phyloP scores from a whole-genome alignment of 92 coral and sea anemone genomes.

The Porites lobata region DNA sequence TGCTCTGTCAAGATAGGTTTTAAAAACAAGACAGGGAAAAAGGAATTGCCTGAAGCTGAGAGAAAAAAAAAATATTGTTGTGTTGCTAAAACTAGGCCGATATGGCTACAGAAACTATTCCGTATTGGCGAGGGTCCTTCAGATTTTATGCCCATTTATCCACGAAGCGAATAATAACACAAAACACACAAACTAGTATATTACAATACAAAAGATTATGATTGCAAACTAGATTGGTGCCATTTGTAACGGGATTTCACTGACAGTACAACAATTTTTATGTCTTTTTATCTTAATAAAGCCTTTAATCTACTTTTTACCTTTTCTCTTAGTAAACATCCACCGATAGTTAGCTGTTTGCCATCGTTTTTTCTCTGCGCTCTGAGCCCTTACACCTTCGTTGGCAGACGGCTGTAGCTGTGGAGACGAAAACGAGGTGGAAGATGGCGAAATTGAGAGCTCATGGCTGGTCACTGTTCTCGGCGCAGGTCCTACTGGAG shows the following conservation, averaged over 20 bases:
- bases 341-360: slow-evolving; percentile 98
- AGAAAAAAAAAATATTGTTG: background rate
- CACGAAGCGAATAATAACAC: slow-evolving; percentile 27
- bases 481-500: slow-evolving; percentile 22
- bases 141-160: slow-evolving; percentile 27
- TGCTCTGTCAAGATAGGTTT: background rate
- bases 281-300: background rate
- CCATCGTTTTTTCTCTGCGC: slow-evolving; percentile 93
- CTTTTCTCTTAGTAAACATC: slow-evolving; percentile 98
- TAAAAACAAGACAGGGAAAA: background rate
- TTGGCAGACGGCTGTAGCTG: slow-evolving; percentile 10
- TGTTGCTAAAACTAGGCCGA: background rate
- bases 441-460: slow-evolving; percentile 24
- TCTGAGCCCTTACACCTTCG: slow-evolving; percentile 23
- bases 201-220: background rate
- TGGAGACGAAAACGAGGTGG: background rate
- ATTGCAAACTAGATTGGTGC: background rate
- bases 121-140: background rate
- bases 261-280: background rate
- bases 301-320: slow-evolving; percentile 13
- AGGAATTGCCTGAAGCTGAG: background rate
- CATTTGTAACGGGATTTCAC: background rate
- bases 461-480: slow-evolving; percentile 37
- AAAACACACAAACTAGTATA: slow-evolving; percentile 1
- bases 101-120: background rate